phyloP scores from a whole-genome alignment of 2,888 invertebrate genomes.

The Luffia ferchaultella region DNA sequence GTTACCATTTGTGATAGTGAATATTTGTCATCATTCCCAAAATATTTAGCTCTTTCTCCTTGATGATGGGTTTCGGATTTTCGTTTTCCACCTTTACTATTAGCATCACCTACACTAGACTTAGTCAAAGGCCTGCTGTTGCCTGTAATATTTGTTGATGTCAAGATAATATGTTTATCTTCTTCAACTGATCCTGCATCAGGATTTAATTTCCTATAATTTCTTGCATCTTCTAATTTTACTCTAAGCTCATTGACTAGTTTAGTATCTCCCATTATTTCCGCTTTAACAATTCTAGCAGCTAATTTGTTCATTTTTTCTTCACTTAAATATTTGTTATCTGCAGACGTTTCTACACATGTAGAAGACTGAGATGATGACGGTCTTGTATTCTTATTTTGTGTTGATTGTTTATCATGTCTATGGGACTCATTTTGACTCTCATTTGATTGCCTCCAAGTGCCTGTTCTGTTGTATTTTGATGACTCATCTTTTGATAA shows the following conservation, averaged over 20 bases:
- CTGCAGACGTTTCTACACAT: neutral
- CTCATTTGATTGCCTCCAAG: conserved; percentile 8
- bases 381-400: conserved; percentile 6
- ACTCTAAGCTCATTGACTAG: conserved; percentile 74
- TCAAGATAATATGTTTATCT: conserved; percentile 70
- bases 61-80: conserved; percentile 76
- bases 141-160: conserved; percentile 73
- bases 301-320: conserved; percentile 90
- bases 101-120: conserved; percentile 40
- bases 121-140: conserved; percentile 71
- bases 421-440: conserved; percentile 13
- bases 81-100: conserved; percentile 52
- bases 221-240: conserved; percentile 77
- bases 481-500: neutral
- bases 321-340: conserved; percentile 67
- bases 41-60: conserved; percentile 81
- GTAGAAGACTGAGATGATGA: neutral
- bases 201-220: conserved; percentile 50
- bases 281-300: conserved; percentile 92
- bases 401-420: conserved; percentile 12
- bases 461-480: conserved; percentile 12
- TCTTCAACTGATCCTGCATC: conserved; percentile 31
- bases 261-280: conserved; percentile 85
- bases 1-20: conserved; percentile 83
- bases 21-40: conserved; percentile 89